phyloP scores from a whole-genome alignment of 64 coral and sea anemone species.

The Pachyseris speciosa region DNA sequence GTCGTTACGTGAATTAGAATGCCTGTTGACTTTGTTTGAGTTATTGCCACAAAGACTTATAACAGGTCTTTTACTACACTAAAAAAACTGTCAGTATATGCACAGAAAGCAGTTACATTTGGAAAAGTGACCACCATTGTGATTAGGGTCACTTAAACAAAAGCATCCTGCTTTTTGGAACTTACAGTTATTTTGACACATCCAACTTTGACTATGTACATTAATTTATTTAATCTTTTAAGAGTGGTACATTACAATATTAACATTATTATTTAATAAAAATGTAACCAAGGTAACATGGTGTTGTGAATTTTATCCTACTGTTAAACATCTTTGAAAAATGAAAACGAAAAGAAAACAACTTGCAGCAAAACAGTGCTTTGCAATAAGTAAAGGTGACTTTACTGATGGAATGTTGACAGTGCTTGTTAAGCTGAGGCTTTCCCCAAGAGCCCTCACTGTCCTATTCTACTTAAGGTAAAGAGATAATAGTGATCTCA shows the following conservation, averaged over 20 bases:
- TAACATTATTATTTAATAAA: neutral
- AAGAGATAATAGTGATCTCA: too few species aligned
- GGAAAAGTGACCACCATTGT: neutral
- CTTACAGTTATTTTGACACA: neutral
- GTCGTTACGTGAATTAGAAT: too few species aligned
- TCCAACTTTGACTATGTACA: neutral
- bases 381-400: too few species aligned
- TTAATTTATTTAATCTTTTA: neutral
- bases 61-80: neutral
- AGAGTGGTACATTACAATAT: neutral
- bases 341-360: neutral
- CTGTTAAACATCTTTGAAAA: neutral
- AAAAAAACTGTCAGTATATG: neutral
- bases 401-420: too few species aligned
- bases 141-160: neutral
- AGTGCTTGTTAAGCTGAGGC: too few species aligned
- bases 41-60: neutral
- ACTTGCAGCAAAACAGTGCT: too few species aligned
- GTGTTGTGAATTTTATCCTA: neutral
- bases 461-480: too few species aligned
- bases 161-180: neutral
- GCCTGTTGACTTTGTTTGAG: neutral
- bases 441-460: too few species aligned
- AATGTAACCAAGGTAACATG: neutral
- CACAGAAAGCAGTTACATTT: conserved; percentile 1